Conservation (phyloP, 2,113 vertebrate species). For the Picathartes gymnocephalus region DNA sequence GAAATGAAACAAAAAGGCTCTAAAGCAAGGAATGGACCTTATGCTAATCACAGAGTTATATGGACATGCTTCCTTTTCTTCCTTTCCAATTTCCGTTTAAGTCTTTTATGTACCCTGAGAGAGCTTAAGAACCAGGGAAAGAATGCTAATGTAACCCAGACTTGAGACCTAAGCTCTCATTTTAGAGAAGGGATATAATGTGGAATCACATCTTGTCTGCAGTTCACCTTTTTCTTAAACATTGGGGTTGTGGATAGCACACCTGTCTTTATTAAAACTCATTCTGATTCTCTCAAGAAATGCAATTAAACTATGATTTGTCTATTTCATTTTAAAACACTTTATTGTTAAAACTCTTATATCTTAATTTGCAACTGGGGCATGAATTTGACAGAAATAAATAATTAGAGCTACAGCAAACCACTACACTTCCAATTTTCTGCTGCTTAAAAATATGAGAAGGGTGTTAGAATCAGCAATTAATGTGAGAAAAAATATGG, state of each 20-base stretch:
- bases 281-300: background rate
- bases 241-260: background rate
- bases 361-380: background rate
- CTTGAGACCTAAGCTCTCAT: background rate
- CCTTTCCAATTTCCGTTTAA: background rate
- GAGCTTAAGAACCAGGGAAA: background rate
- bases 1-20: background rate
- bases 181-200: background rate
- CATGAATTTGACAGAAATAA: background rate
- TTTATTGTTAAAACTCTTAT: background rate
- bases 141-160: background rate
- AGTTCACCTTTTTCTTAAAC: background rate
- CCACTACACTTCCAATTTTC: background rate
- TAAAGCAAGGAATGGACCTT: background rate
- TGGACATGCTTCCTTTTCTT: background rate
- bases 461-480: background rate
- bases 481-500: slow-evolving; percentile 22
- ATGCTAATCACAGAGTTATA: background rate
- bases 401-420: background rate
- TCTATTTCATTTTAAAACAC: background rate
- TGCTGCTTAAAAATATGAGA: background rate
- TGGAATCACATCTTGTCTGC: background rate
- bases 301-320: background rate
- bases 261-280: background rate
- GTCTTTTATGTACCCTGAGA: background rate